Base-by-base conservation (phyloP, 2,888 invertebrate species). In the Nomada fabriciana region DNA sequence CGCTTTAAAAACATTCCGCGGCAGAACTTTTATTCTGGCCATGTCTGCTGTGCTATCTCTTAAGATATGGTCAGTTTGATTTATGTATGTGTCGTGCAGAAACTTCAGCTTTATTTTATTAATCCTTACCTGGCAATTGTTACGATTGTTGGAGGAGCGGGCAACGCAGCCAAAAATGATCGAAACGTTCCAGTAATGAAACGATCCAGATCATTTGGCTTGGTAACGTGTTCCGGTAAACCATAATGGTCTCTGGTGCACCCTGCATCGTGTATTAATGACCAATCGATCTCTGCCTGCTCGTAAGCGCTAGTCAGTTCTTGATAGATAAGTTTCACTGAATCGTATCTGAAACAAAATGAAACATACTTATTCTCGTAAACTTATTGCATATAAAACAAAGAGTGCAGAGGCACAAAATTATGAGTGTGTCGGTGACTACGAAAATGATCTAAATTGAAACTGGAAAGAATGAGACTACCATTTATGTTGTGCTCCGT, bases 211-310 rank as follows among this genome's bases (percentile, higher is more conserved):
- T 98, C 96, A 61, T 95, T 95, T 18, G 95, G 94, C 0, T 95
- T 95, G 83, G 97, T 97, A 29, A 97, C 96, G 92, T 98, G 98
- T 93, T 98, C 96, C 0, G 98, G 98, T 72, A 98, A 94, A 29
- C 97, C 98, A 9, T 96, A 96, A 89, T 97, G 97, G 92, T 98
- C 98, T 82, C 97, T 96, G 0, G 98, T 98, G 92, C 97, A 98
- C 4, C 98, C 98, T 52, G 97, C 97, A 88, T 98, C 97, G 91
- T 97, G 97, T 11, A 98, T 95, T 78, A 97, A 94, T 91, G 96
- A 95, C 97, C 97, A 98, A 91, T 98, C 97, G 55, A 97, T 96
- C 63, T 96, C 95, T 25, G 95, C 95, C 18, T 96, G 95, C 3
- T 95, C 92, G 89, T 96, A 96, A 77, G 70, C 89, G 70, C 70